Base-by-base conservation (phyloP, 1,140 invertebrate species). In the Neodiprion virginianus region DNA sequence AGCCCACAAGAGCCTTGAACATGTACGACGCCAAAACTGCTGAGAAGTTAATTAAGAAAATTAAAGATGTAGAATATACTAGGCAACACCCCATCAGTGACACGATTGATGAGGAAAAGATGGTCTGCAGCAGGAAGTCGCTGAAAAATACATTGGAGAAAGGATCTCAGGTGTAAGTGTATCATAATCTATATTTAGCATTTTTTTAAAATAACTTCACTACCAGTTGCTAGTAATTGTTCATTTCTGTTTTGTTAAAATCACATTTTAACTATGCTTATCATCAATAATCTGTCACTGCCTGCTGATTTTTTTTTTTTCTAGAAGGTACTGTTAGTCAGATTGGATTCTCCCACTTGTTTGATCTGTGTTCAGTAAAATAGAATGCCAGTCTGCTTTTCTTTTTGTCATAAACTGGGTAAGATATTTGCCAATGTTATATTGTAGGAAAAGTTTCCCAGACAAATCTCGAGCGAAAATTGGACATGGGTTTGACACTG, bases 401-500 rank as follows among this genome's bases (percentile, higher is more conserved):
- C 28, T 40, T 40, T 40, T 40, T 40, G 28, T 40, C 28, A 5
- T 40, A 40, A 40, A 40, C 28, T 40, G 28, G 1, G 28, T 40
- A 40, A 40, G 28, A 11, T 61, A 61, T 61, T 61, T n/a, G n/a
- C 11, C n/a, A 11, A n/a, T 61, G n/a, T 50, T 71, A 71, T 14
- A 40, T 71, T 50, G 21, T 50, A 71, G 70, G 70, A 71, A 49
- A 49, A 40, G 70, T 71, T 40, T 17, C 11, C 14, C 48, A 14
- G 48, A 50, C 48, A 71, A 71, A 11, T 49, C 72, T 12, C 10
- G 79, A 76, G 61, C 78, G 17, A 74, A 79, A 68, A 21, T 84
- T 23, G 78, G 81, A 9, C 77, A 81, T 68, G 79, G 71, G 65
- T 84, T 81, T 73, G 79, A 82, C 73, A 80, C 79, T 53, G 83